Evolutionary conservation across 2,113 vertebrate genomes (phyloP), one percentile per base, ranked within the genome.

Genomic region (Apodemus speciosus): DNA sequence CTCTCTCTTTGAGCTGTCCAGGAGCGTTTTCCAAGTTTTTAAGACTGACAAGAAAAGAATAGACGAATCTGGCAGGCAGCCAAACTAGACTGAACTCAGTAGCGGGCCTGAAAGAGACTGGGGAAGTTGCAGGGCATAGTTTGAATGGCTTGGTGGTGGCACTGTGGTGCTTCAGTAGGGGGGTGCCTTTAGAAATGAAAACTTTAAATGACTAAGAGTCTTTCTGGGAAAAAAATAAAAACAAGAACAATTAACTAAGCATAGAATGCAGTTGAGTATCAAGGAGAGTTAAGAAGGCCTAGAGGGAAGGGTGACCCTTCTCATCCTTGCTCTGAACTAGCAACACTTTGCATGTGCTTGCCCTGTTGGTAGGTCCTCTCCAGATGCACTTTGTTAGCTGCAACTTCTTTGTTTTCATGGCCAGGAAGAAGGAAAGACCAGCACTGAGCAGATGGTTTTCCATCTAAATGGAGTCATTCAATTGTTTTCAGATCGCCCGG

Each of bases 11-110:
- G 97, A 96, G 88, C 96, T 91, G 96, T 96, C 96, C 95, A 96
- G 93, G 94, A 96, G 94, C 77, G 51, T 95, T 96, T 97, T 94
- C 96, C 97, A 97, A 97, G 96, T 97, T 97, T 97, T 95, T 94
- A 96, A 58, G 71, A 95, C 91, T 94, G 94, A 97, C 96, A 94
- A 88, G 97, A 89, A 95, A 96, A 97, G 92, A 95, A 95, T 93
- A 95, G 94, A 91, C 58, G 76, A 93, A 77, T 21, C 90, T 95
- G 95, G 95, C 93, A 0, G 16, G 90, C 92, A 49, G 95, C 97
- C 96, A 97, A 95, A 73, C 72, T 81, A 89, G 91, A 51, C 85
- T 95, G 92, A 95, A 91, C 91, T 96, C 86, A 73, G 93, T 94
- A 96, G 94, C 89, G 88, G 90, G 81, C 96, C 72, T 96, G 94